Conservation (phyloP, 2,113 vertebrate species). For the Calyptommatus sinebrachiatus region DNA sequence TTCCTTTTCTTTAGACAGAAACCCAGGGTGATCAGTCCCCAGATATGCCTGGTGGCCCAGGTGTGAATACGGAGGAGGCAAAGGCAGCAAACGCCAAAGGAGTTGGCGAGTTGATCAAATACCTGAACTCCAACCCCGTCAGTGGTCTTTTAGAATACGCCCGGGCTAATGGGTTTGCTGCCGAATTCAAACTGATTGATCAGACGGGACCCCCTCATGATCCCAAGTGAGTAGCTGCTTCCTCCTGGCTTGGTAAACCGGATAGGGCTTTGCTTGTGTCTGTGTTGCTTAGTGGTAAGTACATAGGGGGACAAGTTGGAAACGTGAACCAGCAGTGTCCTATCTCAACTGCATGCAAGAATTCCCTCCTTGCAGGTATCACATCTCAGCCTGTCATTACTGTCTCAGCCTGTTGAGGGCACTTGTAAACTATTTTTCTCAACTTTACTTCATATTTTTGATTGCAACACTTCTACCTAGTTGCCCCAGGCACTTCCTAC, state of each 20-base stretch:
- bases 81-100: constrained; percentile 73
- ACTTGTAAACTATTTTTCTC: no score
- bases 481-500: no score
- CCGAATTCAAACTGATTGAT: constrained; percentile 90
- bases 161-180: constrained; percentile 90
- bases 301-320: no score
- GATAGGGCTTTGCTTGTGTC: no score
- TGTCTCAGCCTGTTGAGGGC: no score
- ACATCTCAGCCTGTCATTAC: no score
- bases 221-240: constrained; percentile 79
- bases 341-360: no score
- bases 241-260: neutral
- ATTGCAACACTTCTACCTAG: no score
- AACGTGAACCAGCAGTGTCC: no score
- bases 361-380: no score
- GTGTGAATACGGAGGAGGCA: neutral
- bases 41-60: neutral
- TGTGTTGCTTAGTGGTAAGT: neutral
- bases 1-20: neutral
- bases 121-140: constrained; percentile 91
- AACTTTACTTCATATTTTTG: no score
- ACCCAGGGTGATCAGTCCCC: constrained; percentile 22
- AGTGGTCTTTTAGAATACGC: constrained; percentile 92
- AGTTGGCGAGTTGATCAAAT: constrained; percentile 88
- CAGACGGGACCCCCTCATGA: constrained; percentile 92